phyloP scores from a whole-genome alignment of 2,797 vertebrate genomes.

The Naso thynnoides region DNA sequence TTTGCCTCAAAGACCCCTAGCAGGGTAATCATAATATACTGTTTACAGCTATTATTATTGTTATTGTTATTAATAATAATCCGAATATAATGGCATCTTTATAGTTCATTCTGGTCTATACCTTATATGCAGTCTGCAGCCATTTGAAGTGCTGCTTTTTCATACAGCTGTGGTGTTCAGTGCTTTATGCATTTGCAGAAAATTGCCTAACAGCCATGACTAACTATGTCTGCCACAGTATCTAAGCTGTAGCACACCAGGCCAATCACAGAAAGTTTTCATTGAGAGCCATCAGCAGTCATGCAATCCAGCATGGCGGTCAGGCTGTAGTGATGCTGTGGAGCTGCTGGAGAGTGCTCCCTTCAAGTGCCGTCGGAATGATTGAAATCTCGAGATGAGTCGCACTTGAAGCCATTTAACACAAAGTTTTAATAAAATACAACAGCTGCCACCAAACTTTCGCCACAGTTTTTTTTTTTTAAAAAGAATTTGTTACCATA shows the following conservation, averaged over 20 bases:
- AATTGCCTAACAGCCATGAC: conserved; percentile 21
- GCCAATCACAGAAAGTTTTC: conserved; percentile 63
- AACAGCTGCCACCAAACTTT: too few relatives aligned
- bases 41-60: too few relatives aligned
- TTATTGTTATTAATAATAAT: background rate
- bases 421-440: too few relatives aligned
- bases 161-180: background rate
- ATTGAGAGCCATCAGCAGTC: conserved; percentile 43
- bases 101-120: background rate
- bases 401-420: background rate
- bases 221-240: conserved; percentile 47
- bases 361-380: conserved; percentile 22
- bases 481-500: too few relatives aligned
- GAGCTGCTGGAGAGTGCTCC: conserved; percentile 36
- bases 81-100: background rate
- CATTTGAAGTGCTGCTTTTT: background rate
- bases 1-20: background rate
- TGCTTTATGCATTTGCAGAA: conserved; percentile 2
- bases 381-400: rapidly evolving
- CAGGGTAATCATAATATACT: too few relatives aligned
- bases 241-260: conserved; percentile 21
- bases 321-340: conserved; percentile 49
- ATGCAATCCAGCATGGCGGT: conserved; percentile 54
- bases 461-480: too few relatives aligned
- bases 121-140: background rate